Percentiles rank a stretch among this genome's conserved stretches.
phyloP scores from a whole-genome alignment of 92 coral and sea anemone genomes.

The Porites evermanni region DNA sequence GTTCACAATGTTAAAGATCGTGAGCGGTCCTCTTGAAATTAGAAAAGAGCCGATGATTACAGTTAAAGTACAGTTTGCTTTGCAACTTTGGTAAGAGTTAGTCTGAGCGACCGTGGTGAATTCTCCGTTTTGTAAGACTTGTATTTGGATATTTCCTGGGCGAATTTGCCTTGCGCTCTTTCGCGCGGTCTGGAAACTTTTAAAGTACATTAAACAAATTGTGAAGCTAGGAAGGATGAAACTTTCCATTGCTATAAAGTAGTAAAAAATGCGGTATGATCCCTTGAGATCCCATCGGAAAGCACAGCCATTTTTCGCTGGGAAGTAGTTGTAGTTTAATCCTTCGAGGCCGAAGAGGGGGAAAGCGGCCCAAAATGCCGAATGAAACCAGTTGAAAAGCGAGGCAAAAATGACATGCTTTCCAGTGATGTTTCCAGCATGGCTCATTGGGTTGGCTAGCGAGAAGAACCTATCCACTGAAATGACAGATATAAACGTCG shows the following conservation, averaged over 20 bases:
- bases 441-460: constrained; percentile 83
- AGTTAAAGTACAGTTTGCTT: constrained; percentile 65
- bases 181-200: constrained; percentile 80
- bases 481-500: constrained; percentile 78
- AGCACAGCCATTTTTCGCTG: constrained; percentile 73
- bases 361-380: constrained; percentile 79
- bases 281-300: constrained; percentile 82
- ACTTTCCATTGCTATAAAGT: constrained; percentile 66
- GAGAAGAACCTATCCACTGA: constrained; percentile 79
- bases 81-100: constrained; percentile 40
- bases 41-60: constrained; percentile 78
- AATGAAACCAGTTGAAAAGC: constrained; percentile 43
- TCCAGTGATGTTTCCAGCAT: constrained; percentile 67
- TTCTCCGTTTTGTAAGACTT: constrained; percentile 75
- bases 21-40: constrained; percentile 68
- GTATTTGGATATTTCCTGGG: constrained; percentile 80
- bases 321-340: constrained; percentile 56
- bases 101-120: constrained; percentile 76
- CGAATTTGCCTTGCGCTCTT: constrained; percentile 86
- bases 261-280: constrained; percentile 62
- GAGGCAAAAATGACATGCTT: constrained; percentile 54
- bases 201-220: constrained; percentile 74
- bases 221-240: constrained; percentile 67
- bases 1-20: constrained; percentile 58
- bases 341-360: constrained; percentile 79